Evolutionary conservation across 1,140 invertebrate genomes (phyloP).

Genomic region (Bursaphelenchus mucronatus): DNA sequence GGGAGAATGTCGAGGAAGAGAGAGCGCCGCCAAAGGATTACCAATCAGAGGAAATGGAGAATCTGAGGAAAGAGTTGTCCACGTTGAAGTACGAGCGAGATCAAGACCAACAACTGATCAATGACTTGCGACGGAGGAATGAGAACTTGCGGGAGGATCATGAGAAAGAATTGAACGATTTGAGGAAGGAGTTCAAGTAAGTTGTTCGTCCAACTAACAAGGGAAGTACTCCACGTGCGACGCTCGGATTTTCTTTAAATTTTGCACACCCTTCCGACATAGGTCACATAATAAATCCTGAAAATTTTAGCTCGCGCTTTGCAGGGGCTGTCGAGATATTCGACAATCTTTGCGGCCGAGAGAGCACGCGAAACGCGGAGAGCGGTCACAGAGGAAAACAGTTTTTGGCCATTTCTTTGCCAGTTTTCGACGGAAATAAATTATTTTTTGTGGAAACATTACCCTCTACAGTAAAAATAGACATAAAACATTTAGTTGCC

Average conservation of each 20-base stretch:
- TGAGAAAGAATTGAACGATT: conserved; percentile 6
- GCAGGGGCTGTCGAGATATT: no score
- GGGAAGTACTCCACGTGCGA: no score
- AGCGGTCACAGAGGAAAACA: background rate
- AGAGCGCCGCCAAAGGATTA: background rate
- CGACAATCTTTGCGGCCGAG: background rate
- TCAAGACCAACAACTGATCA: conserved; percentile 36
- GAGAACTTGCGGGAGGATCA: conserved; percentile 20
- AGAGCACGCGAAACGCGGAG: background rate
- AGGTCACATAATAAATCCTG: no score
- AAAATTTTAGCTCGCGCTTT: no score
- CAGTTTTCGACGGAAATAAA: no score
- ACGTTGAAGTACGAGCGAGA: conserved; percentile 28
- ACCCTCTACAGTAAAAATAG: no score
- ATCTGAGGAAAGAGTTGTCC: conserved; percentile 29
- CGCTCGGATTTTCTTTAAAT: no score
- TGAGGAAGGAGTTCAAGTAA: conserved; percentile 16
- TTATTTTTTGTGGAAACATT: no score
- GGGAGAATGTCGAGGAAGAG: background rate
- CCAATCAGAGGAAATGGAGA: conserved; percentile 26
- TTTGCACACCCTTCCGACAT: no score
- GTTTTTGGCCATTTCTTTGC: background rate
- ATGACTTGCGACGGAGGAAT: conserved; percentile 19
- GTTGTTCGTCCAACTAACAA: background rate
- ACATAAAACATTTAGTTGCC: no score